Evolutionary conservation across 2,888 invertebrate species (phyloP), one percentile per base, ranked within the genome.

Genomic region (Synanthedon vespiformis): DNA sequence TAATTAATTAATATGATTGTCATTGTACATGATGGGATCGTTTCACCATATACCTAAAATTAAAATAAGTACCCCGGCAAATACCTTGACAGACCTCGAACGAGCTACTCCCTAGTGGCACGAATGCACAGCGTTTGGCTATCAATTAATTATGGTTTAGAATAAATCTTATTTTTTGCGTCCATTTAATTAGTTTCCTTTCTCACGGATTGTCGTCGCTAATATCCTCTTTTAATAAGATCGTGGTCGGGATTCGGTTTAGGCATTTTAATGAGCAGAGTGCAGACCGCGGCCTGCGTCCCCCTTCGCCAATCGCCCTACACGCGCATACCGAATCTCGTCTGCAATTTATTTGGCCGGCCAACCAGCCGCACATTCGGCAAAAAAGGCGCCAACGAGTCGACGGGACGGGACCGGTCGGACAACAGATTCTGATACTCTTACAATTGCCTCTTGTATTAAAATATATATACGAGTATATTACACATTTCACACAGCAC

Each of bases 211-310:
- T 27, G 27, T 40, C 50, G 34, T 50, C 40, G 14, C 50, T 70
- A 67, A 71, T 64, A 62, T 58, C 61, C 63, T 58, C 56, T 60
- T 65, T 71, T 78, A 78, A 74, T 65, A 65, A 70, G 67, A 63
- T 65, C 66, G 61, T 58, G 55, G 50, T 56, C 61, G 63, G 60
- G 70, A 72, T 64, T 69, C 70, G 65, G 63, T 64, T 73, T 72
- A 77, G 79, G 79, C 71, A 82, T 83, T 82, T 82, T 82, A 83
- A 83, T 80, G 80, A 82, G 81, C 64, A 40, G 49, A 16, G 80
- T 81, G 81, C 64, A 40, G 49, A 16, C 13, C 49, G 40, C 22
- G 48, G 40, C 48, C 22, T 49, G 18, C 48, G 48, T 12, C 52
- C 34, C 40, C 34, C 52, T 40, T 11, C 48, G n/a, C n/a, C n/a